Conservation (phyloP, 1,140 invertebrate species). For the Drosophila subpulchrella region DNA sequence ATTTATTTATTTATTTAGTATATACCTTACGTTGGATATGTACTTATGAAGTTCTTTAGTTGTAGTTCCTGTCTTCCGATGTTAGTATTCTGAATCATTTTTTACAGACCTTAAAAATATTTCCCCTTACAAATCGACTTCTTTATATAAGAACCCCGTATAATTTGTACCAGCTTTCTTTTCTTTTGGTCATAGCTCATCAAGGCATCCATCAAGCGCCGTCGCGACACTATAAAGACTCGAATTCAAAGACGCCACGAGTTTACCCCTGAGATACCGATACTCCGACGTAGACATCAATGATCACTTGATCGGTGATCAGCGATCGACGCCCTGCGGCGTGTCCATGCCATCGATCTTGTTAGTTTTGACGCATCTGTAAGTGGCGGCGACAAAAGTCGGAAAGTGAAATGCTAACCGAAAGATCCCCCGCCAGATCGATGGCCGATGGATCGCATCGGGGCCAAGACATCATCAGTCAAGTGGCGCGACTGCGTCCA, state of each 20-base stretch:
- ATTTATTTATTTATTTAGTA: no score
- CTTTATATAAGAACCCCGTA: background rate
- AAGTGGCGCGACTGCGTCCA: constrained; percentile 64
- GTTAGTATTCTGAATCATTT: no score
- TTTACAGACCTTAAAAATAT: no score
- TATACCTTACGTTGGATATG: no score
- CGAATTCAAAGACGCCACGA: constrained; percentile 4
- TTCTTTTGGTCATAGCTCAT: background rate
- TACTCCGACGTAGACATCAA: background rate
- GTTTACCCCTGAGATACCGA: background rate
- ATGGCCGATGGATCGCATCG: constrained; percentile 12
- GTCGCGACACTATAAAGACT: constrained; percentile 15
- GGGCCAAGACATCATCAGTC: constrained; percentile 63
- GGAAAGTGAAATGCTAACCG: constrained; percentile 37
- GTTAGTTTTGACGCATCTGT: constrained; percentile 61
- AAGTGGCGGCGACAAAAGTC: constrained; percentile 39
- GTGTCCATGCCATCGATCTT: constrained; percentile 62
- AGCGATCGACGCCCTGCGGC: constrained; percentile 10
- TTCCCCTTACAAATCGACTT: no score
- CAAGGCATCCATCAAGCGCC: constrained; percentile 11
- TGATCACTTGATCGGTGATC: constrained; percentile 11
- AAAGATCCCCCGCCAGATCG: constrained; percentile 23
- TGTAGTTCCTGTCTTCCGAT: no score
- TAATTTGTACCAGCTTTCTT: background rate
- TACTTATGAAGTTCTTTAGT: no score